A percentile compares a stretch with the other conserved stretches of the same genome.
These are phyloP conservation scores for Aselliscus stoliczkanus DNA, from an alignment of 2,797 vertebrate genomes.

Conservation along the genomic window DNA sequence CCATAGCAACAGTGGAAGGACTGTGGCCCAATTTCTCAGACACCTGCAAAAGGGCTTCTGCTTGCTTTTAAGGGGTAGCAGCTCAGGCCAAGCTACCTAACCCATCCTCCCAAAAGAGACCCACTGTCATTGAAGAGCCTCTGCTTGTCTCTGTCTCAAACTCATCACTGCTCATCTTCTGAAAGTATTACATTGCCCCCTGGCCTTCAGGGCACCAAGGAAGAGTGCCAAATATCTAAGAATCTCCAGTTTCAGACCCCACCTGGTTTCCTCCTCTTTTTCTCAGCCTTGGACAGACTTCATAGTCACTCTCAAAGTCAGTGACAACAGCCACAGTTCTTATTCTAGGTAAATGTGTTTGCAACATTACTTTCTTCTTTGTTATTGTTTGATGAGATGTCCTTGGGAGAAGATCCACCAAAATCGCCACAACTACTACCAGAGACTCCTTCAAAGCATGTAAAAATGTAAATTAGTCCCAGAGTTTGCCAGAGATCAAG, in stretches of 20 bases:
- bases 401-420: not conserved
- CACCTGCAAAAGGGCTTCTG: not conserved
- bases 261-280: not conserved
- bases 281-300: not conserved
- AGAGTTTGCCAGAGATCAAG: not conserved
- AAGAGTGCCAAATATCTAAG: not conserved
- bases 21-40: not conserved
- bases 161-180: not conserved
- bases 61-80: not conserved
- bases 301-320: not conserved
- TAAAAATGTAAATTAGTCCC: conserved; percentile 4
- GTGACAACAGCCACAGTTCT: not conserved
- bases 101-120: not conserved
- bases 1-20: not conserved
- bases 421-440: not conserved
- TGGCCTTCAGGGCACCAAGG: not conserved
- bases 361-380: not conserved
- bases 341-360: not conserved
- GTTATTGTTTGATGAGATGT: not conserved
- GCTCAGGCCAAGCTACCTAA: not conserved
- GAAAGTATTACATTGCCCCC: not conserved
- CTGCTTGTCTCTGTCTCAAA: not conserved
- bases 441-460: not conserved
- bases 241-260: not conserved
- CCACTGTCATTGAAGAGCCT: not conserved